Base-by-base conservation (phyloP, 2,797 vertebrate genomes). In the Acrossocheilus fasciatus region DNA sequence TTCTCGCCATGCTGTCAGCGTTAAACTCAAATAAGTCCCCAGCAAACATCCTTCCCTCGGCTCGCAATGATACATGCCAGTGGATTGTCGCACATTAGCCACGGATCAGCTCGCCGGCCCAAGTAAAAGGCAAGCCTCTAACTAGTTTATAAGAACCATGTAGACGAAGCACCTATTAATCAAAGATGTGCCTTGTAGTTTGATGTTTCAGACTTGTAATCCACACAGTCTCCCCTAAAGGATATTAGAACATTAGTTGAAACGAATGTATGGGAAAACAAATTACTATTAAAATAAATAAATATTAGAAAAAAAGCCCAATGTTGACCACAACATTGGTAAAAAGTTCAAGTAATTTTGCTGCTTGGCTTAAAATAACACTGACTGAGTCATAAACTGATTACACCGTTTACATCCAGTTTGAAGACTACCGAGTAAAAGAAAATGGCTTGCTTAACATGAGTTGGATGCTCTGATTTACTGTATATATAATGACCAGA, bases 81-180 rank as follows among this genome's bases (percentile, higher is more conserved):
- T 84, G 89, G 86, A 76, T 69, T 50, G 72, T 36, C 41, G 77
- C 70, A 84, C 90, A 92, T 91, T 92, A 92, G 84, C 87, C 78
- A 89, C 64, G 91, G 86, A 89, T 90, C 86, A 89, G 34, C 50
- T 84, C 50, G n/a, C 75, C 80, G 62, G 80, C 54, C 77, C 72
- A 78, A 76, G 82, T 87, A 69, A 81, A 87, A 82, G 54, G 12
- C 17, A 54, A 50, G 81, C 64, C 78, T 86, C 79, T 90, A 89
- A 91, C 90, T 89, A 81, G 81, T 84, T 89, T 89, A 85, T 89
- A 88, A 89, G 81, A 88, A 81, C 81, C 43, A 50, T 75, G 78
- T 82, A 76, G 78, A 77, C 0, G 41, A 39, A 76, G 84, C 62
- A 41, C 11, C 66, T 87, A 91, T 87, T 86, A 83, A 90, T 91